These are phyloP conservation scores for Halcyon smyrnensis DNA, from an alignment of 2,797 vertebrate species.

Conservation along the genomic window DNA sequence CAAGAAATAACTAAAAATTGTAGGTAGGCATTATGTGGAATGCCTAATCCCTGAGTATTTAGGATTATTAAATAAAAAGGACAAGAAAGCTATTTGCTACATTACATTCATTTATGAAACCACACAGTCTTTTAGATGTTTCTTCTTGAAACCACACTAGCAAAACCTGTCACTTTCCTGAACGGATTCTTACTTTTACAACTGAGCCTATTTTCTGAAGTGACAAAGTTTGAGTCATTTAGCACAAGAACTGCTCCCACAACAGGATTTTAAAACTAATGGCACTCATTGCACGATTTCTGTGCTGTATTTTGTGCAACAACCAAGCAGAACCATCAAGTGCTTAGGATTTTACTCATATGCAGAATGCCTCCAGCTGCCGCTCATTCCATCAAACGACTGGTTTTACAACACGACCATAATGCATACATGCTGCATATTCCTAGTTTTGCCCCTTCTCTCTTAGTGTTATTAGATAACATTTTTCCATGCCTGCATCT, in stretches of 20 bases:
- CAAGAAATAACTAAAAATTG: background rate
- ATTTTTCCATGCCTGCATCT: background rate
- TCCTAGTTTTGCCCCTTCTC: background rate
- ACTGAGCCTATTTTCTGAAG: conserved; percentile 15
- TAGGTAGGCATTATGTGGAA: background rate
- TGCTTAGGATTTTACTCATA: background rate
- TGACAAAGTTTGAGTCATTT: conserved; percentile 35
- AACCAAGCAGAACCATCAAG: background rate
- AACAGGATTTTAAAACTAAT: conserved; percentile 13
- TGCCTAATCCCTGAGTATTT: background rate
- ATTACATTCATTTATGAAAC: background rate
- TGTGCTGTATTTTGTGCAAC: background rate
- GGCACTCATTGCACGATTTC: background rate
- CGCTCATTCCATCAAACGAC: background rate
- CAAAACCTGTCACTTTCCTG: background rate
- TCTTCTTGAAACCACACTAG: background rate
- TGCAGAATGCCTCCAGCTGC: background rate
- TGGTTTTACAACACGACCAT: background rate
- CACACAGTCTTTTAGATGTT: background rate
- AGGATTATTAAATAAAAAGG: conserved; percentile 1
- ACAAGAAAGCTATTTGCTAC: background rate
- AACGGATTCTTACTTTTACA: background rate
- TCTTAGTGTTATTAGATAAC: background rate
- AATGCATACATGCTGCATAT: background rate
- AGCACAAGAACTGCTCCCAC: conserved; percentile 34